A percentile compares a stretch with the other conserved stretches of the same genome.
Conservation (phyloP, 2,888 invertebrate genomes). For the Drosophila limbata region DNA sequence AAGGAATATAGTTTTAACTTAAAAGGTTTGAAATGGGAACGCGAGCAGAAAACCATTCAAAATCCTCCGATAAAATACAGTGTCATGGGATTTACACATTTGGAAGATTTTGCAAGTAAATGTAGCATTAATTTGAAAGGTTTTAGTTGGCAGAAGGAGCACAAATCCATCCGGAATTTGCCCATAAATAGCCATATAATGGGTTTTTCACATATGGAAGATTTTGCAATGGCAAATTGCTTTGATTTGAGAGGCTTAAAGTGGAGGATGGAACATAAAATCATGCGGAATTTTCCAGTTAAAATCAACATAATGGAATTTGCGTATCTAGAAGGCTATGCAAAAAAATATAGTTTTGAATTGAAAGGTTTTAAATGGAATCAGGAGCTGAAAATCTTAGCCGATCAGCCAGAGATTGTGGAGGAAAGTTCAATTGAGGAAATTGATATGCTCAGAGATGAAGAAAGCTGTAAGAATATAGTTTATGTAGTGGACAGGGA, state of each 20-base stretch:
- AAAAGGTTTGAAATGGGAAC: neutral
- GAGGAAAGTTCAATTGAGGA: constrained; percentile 1
- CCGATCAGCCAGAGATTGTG: neutral
- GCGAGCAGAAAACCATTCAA: too few relatives aligned
- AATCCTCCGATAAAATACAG: neutral
- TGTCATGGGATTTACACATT: neutral
- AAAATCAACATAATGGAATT: neutral
- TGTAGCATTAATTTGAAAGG: neutral
- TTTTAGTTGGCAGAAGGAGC: neutral
- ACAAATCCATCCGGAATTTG: neutral
- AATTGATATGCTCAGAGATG: neutral
- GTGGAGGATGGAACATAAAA: neutral
- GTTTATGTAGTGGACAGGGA: neutral
- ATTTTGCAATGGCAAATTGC: neutral
- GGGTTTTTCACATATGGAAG: neutral
- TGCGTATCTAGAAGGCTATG: too few relatives aligned
- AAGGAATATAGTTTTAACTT: neutral
- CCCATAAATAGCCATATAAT: too few relatives aligned
- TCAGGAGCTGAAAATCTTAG: neutral
- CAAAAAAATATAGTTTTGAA: accelerated
- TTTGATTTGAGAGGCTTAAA: neutral
- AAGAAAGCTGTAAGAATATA: neutral
- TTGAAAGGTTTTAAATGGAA: neutral
- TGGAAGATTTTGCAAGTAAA: too few relatives aligned
- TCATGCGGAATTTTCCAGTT: neutral